phyloP scores from a whole-genome alignment of 2,113 vertebrate species.

The Marmota flaviventris region DNA sequence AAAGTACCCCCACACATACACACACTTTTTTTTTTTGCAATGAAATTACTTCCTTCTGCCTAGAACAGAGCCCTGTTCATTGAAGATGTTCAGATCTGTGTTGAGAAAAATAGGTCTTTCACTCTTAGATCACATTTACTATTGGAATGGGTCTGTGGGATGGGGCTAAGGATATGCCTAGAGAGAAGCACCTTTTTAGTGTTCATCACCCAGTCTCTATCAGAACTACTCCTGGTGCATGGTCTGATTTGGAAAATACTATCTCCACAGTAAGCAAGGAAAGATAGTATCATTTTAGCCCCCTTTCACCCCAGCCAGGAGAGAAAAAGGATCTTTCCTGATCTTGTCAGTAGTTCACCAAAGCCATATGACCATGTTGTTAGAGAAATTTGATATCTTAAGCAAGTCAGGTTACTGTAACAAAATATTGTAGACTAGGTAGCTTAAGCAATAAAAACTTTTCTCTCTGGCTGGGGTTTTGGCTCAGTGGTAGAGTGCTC shows the following conservation, averaged over 20 bases:
- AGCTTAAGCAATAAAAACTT: not conserved
- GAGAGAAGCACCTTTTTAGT: not conserved
- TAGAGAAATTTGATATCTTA: not conserved
- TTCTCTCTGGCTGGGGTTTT: not conserved
- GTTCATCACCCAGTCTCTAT: not conserved
- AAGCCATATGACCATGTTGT: not conserved
- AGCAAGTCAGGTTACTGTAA: not conserved
- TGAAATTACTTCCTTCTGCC: not conserved
- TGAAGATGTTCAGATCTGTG: not conserved
- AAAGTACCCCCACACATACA: not conserved
- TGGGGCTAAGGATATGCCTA: not conserved
- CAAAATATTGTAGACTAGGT: not conserved
- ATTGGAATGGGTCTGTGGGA: not conserved
- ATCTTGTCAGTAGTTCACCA: not conserved
- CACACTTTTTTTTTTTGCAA: not conserved
- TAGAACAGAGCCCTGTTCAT: not conserved
- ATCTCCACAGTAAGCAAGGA: not conserved
- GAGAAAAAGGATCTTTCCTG: not conserved
- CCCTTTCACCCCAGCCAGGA: not conserved
- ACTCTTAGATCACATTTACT: not conserved
- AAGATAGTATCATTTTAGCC: not conserved
- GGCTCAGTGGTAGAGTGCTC: no score
- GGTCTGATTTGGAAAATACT: not conserved
- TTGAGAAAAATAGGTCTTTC: not conserved
- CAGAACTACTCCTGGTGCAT: not conserved